These are phyloP conservation scores for Bellardia pandia DNA, from an alignment of 2,888 invertebrate genomes.

Conservation along the genomic window DNA sequence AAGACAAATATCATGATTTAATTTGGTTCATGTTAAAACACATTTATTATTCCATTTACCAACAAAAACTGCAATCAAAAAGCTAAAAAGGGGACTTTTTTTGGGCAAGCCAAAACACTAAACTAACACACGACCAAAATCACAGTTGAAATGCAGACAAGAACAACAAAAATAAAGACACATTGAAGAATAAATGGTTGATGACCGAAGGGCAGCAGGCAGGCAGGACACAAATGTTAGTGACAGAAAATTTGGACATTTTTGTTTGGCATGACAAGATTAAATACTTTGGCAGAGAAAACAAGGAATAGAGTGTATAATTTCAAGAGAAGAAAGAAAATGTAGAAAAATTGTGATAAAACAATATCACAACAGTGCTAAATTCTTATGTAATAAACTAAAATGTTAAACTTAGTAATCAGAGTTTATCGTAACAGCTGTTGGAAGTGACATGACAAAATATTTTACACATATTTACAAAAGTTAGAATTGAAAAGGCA, in stretches of 20 bases:
- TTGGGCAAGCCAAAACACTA: neutral
- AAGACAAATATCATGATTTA: conserved; percentile 46
- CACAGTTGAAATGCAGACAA: conserved; percentile 36
- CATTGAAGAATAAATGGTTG: conserved; percentile 13
- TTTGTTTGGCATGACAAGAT: conserved; percentile 47
- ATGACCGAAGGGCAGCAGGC: conserved; percentile 20
- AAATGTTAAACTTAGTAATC: conserved; percentile 42
- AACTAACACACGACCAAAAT: conserved; percentile 25
- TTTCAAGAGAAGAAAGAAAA: neutral
- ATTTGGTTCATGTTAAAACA: conserved; percentile 61
- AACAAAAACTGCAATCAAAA: conserved; percentile 28
- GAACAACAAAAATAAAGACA: conserved; percentile 11
- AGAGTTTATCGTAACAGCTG: conserved; percentile 53
- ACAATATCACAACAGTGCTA: conserved; percentile 26
- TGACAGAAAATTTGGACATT: conserved; percentile 63
- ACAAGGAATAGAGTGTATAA: conserved; percentile 31
- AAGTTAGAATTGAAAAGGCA: too few relatives aligned
- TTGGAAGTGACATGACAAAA: conserved; percentile 49
- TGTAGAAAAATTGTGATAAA: neutral
- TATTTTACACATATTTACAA: neutral
- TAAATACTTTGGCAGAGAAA: conserved; percentile 44
- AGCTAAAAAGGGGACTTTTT: neutral
- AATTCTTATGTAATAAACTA: conserved; percentile 50
- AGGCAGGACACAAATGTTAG: conserved; percentile 61
- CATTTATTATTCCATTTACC: conserved; percentile 62